Evolutionary conservation across 35 echinoderm and acorn worm species (phyloP).

Genomic region (Heliocidaris tuberculata): DNA sequence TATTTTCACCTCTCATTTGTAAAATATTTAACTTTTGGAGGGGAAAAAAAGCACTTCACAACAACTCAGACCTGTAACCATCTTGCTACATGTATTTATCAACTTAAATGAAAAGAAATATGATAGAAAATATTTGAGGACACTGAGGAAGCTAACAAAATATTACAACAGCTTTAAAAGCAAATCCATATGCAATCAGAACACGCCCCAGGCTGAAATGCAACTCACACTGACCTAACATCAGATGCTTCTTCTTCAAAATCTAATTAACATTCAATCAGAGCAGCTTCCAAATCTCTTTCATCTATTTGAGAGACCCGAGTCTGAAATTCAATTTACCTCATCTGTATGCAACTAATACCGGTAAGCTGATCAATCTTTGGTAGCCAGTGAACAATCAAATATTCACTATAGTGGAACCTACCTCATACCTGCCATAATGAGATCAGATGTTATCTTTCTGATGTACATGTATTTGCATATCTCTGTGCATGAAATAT

Average conservation of each 20-base stretch:
- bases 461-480: not conserved
- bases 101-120: no score
- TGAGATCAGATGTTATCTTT: not conserved
- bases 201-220: not conserved
- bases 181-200: no score
- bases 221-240: not conserved
- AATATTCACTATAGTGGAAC: not conserved
- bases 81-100: no score
- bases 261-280: not conserved
- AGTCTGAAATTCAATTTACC: not conserved
- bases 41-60: no score
- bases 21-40: no score
- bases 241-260: not conserved
- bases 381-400: not conserved
- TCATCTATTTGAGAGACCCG: not conserved
- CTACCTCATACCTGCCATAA: not conserved
- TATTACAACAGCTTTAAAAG: not conserved
- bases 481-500: not conserved
- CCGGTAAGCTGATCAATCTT: not conserved
- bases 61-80: no score
- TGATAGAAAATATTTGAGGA: no score
- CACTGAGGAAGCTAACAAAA: not conserved
- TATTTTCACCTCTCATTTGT: no score
- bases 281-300: not conserved
- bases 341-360: not conserved